These are phyloP conservation scores for Hyla sarda DNA, from an alignment of 2,113 vertebrate genomes.

Conservation along the genomic window DNA sequence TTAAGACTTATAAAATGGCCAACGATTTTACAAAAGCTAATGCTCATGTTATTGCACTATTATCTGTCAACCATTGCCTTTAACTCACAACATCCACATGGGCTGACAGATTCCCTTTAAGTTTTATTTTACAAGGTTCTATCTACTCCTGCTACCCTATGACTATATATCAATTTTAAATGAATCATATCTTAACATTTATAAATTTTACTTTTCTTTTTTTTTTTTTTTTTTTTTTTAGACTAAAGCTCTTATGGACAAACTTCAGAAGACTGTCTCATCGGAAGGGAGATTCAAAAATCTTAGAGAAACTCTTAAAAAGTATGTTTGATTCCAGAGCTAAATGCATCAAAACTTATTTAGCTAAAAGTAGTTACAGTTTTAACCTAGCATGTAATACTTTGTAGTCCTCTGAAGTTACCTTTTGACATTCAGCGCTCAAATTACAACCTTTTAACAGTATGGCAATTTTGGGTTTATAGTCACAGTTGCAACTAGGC, in stretches of 20 bases:
- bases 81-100: too few species aligned
- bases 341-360: neutral
- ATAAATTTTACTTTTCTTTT: neutral
- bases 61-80: too few species aligned
- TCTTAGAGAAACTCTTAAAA: conserved; percentile 97
- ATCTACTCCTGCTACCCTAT: neutral
- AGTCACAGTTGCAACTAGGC: too few species aligned
- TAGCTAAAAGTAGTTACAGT: neutral
- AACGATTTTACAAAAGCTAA: too few species aligned
- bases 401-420: neutral
- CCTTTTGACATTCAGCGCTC: neutral
- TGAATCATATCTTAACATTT: neutral
- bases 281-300: conserved; percentile 99
- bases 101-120: too few species aligned
- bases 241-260: conserved; percentile 97
- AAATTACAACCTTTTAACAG: too few species aligned
- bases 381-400: too few species aligned
- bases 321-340: conserved; percentile 75
- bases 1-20: too few species aligned
- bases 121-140: neutral
- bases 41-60: too few species aligned
- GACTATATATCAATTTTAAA: neutral
- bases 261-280: conserved; percentile 97
- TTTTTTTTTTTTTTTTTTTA: conserved; percentile 68
- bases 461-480: too few species aligned